Evolutionary conservation across 2,113 vertebrate species (phyloP), one percentile per base, ranked within the genome.

Genomic region (Etheostoma cragini): DNA sequence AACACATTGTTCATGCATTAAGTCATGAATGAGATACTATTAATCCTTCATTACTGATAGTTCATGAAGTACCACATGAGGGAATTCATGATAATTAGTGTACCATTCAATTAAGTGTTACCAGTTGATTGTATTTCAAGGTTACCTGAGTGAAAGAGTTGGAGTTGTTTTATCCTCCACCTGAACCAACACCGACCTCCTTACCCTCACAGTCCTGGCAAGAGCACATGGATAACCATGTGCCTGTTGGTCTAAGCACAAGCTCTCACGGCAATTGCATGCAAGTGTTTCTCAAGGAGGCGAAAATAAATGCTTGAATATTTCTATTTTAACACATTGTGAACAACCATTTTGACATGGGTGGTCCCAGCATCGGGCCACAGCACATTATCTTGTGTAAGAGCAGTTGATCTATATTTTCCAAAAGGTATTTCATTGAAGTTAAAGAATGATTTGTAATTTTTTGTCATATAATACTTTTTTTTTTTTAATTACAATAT

Each of bases 181-280:
- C 79, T 82, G 80, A 84, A 68, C 81, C 64, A 83, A 77, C 78
- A 88, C 56, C 35, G 26, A 5, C 46, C 22, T 71, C 22, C n/a
- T 78, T 67, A 61, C 70, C 6, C 67, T 71, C 42, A 60, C 57
- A 72, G 63, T 76, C 62, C 80, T 81, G 84, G 65, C 70, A 74
- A 56, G 19, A 53, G 13, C 70, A 46, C 53, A 77, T 67, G 24
- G 26, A 80, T 78, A 69, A 72, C 56, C 76, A 78, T 77, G 45
- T 64, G 62, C 42, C 42, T 73, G 52, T 80, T 81, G 82, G n/a
- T 81, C 54, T 84, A 77, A 82, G 72, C 78, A 65, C 21, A 60
- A 45, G 19, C 50, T 47, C 46, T 64, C 45, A 16, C 57, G 76
- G 64, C 72, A 77, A 72, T 82, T 76, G 49, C 54, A 85, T 84